Percentiles rank a stretch among this genome's conserved stretches.
Conservation (phyloP, 2,113 vertebrate genomes). For the Ifrita kowaldi region DNA sequence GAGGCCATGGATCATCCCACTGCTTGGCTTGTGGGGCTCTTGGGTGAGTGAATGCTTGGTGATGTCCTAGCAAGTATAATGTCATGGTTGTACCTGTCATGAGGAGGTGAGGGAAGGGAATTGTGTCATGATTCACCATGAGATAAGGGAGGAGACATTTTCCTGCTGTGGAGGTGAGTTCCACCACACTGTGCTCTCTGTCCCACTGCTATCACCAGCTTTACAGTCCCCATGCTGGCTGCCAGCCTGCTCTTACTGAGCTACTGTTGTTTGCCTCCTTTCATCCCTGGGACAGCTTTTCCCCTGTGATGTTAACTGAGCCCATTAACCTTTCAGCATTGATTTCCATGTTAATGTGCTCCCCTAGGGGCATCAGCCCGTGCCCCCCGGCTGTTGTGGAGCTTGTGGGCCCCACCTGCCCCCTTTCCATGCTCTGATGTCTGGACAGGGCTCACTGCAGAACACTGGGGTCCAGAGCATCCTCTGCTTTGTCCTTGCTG, state of each 20-base stretch:
- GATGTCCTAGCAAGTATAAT: background rate
- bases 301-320: background rate
- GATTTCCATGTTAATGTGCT: background rate
- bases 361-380: background rate
- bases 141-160: background rate
- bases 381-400: background rate
- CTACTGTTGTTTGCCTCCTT: background rate
- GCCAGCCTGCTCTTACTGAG: background rate
- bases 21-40: background rate
- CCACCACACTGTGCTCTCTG: background rate
- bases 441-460: background rate
- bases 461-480: background rate
- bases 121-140: background rate
- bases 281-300: background rate
- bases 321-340: background rate
- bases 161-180: background rate
- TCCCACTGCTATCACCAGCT: background rate
- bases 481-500: background rate
- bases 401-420: background rate
- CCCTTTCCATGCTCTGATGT: background rate
- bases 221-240: rapidly evolving
- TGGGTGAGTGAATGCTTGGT: background rate
- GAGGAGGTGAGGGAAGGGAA: background rate
- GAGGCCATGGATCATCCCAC: background rate
- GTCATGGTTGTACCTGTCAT: background rate